Conservation (phyloP, 2,888 invertebrate genomes). For the Julus scanicus region DNA sequence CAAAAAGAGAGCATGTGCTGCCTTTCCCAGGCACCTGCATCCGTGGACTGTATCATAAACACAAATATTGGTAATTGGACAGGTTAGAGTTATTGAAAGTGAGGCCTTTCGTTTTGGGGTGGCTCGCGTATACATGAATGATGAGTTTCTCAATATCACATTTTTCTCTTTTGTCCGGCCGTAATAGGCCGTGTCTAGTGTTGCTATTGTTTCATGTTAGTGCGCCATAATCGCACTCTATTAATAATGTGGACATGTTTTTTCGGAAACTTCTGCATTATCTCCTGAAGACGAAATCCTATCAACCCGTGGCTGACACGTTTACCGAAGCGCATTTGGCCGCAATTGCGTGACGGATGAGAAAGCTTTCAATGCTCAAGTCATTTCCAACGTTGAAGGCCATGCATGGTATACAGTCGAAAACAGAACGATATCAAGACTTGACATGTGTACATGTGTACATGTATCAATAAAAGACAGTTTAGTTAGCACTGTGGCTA, state of each 20-base stretch:
- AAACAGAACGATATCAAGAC: no score
- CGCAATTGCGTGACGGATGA: conserved; percentile 3
- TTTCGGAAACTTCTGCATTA: background rate
- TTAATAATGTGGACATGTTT: conserved; percentile 33
- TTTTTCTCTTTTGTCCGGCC: conserved; percentile 20
- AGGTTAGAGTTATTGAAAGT: conserved; percentile 50
- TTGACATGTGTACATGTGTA: no score
- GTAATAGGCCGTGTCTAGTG: conserved; percentile 27
- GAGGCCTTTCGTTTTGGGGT: conserved; percentile 16
- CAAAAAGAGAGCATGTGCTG: conserved; percentile 47
- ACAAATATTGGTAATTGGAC: conserved; percentile 49
- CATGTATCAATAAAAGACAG: no score
- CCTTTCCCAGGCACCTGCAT: conserved; percentile 17
- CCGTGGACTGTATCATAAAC: conserved; percentile 10
- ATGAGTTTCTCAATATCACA: conserved; percentile 33
- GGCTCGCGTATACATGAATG: conserved; percentile 9
- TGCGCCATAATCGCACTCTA: conserved; percentile 27
- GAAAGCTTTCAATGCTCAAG: background rate
- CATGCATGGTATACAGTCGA: no score
- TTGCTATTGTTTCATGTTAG: conserved; percentile 22
- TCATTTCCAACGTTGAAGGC: no score
- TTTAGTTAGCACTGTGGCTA: no score
- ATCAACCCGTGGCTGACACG: conserved; percentile 9
- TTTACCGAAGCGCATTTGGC: background rate
- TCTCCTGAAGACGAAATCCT: conserved; percentile 1